phyloP scores from a whole-genome alignment of 2,888 invertebrate species.

The Alsophila aescularia region DNA sequence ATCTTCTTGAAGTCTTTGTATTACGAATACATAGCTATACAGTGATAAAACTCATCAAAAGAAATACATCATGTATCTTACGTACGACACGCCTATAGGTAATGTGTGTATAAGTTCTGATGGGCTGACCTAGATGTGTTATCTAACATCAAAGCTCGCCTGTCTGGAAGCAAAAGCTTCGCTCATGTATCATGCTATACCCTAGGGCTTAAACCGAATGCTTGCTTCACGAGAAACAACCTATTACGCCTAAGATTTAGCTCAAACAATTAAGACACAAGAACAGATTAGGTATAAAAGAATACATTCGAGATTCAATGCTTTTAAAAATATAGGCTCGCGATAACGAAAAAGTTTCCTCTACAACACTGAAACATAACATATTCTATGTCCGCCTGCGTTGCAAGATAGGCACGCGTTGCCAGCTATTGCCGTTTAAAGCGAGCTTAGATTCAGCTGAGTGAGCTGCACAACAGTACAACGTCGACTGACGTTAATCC shows the following conservation, averaged over 20 bases:
- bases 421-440: constrained; percentile 25
- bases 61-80: too few relatives aligned
- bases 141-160: constrained; percentile 15
- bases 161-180: constrained; percentile 9
- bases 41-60: too few relatives aligned
- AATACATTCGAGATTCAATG: background rate
- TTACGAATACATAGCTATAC: background rate
- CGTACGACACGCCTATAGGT: too few relatives aligned
- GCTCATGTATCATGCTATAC: constrained; percentile 16
- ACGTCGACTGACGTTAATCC: constrained; percentile 41
- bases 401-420: constrained; percentile 10
- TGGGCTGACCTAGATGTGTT: constrained; percentile 17
- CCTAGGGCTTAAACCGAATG: constrained; percentile 10
- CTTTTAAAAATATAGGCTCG: background rate
- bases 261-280: too few relatives aligned
- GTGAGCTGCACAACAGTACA: constrained; percentile 21
- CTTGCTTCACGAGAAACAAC: constrained; percentile 5
- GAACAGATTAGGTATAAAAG: background rate
- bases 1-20: too few relatives aligned
- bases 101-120: background rate
- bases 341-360: background rate
- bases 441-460: constrained; percentile 4
- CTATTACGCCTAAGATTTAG: too few relatives aligned
- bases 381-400: constrained; percentile 7
- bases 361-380: background rate